Percentiles rank a stretch among this genome's conserved stretches.
Conservation (phyloP, 2,888 invertebrate species). For the Aproaerema taeniolella region DNA sequence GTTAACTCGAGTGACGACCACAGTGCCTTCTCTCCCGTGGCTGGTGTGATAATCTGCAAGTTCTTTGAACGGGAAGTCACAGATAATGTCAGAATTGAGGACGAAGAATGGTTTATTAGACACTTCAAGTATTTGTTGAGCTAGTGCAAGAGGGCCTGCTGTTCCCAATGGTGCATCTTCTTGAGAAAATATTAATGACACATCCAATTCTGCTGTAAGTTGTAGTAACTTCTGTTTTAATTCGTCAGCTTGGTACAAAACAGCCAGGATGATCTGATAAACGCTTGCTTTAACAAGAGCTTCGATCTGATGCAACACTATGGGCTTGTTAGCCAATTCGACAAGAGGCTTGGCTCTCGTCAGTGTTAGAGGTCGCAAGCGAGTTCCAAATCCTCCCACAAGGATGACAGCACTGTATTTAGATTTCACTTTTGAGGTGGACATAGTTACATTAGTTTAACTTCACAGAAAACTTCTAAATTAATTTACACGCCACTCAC, state of each 20-base stretch:
- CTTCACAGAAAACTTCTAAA: too few species aligned
- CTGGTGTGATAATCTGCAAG: constrained; percentile 94
- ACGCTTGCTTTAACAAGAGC: constrained; percentile 93
- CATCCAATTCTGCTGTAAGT: constrained; percentile 92
- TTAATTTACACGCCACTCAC: too few species aligned
- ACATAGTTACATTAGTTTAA: too few species aligned
- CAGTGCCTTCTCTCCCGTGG: constrained; percentile 82
- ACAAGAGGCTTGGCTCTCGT: constrained; percentile 98
- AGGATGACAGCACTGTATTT: constrained; percentile 91
- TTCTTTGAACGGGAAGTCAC: constrained; percentile 98
- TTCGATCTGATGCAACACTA: constrained; percentile 97
- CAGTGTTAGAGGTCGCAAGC: constrained; percentile 95
- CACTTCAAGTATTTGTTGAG: constrained; percentile 83
- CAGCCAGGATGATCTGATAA: constrained; percentile 93
- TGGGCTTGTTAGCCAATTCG: constrained; percentile 99
- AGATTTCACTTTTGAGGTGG: not conserved
- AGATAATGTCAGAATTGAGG: constrained; percentile 98
- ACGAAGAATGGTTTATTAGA: constrained; percentile 97
- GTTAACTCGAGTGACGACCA: constrained; percentile 94
- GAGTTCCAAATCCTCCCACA: constrained; percentile 99
- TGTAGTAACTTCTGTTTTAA: constrained; percentile 94
- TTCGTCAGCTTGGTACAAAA: constrained; percentile 97
- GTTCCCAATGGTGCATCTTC: constrained; percentile 98
- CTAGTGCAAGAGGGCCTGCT: constrained; percentile 96
- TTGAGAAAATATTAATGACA: constrained; percentile 94